Conservation (phyloP, 2,113 vertebrate species). For the Hemichromis elongatus region DNA sequence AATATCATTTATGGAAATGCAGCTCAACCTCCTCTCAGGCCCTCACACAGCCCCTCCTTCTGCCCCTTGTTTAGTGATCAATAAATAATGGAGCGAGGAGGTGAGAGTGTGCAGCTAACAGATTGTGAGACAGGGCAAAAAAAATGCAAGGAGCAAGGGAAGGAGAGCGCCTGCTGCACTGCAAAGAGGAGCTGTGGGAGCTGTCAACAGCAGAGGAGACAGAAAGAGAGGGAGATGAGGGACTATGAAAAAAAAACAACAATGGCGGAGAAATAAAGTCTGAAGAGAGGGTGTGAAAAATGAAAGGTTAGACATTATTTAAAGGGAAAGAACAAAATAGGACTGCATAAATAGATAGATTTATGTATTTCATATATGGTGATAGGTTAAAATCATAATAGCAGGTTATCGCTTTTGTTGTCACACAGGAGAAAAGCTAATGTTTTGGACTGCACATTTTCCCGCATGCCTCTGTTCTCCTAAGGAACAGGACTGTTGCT, state of each 20-base stretch:
- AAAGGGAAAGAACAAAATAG: background rate
- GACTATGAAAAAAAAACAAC: background rate
- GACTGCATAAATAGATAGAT: background rate
- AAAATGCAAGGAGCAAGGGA: background rate
- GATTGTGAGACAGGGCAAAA: conserved; percentile 46
- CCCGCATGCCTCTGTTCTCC: background rate
- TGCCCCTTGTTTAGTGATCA: conserved; percentile 46
- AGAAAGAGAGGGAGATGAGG: background rate
- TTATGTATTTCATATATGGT: background rate
- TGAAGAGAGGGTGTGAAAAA: background rate
- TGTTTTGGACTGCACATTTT: background rate
- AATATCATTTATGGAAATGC: conserved; percentile 72
- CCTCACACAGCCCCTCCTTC: background rate
- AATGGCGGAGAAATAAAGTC: background rate
- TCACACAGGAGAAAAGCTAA: background rate
- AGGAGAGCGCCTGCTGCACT: conserved; percentile 28
- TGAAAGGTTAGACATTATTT: background rate
- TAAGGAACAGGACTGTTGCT: conserved; percentile 11
- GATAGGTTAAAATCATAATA: background rate
- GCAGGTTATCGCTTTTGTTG: background rate
- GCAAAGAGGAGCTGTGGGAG: conserved; percentile 48
- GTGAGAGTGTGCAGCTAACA: conserved; percentile 57
- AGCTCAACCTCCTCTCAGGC: conserved; percentile 12
- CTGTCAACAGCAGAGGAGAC: conserved; percentile 30
- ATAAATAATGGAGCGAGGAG: conserved; percentile 70